Evolutionary conservation across 2,797 vertebrate species (phyloP).

Genomic region (Mionectes olivaceus): DNA sequence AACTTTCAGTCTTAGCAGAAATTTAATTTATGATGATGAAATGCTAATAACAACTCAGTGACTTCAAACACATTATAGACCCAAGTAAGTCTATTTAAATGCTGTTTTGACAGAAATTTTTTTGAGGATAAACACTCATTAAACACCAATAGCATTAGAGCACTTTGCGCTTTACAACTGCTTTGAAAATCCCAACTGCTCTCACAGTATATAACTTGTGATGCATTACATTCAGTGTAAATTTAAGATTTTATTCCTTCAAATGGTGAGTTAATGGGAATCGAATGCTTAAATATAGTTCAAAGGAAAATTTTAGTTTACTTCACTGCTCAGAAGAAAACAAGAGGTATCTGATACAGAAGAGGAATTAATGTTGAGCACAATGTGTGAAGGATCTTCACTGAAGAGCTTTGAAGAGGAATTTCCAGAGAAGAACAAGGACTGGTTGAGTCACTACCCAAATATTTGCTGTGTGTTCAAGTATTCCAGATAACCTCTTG

Average conservation of each 20-base stretch:
- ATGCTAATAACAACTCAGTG: background rate
- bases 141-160: background rate
- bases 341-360: background rate
- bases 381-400: background rate
- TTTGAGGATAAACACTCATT: background rate
- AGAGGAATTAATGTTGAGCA: background rate
- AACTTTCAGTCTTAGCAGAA: background rate
- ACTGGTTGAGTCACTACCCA: background rate
- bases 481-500: background rate
- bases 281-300: background rate
- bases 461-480: background rate
- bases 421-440: background rate
- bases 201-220: background rate
- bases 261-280: background rate
- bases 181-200: background rate
- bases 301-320: background rate
- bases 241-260: constrained; percentile 18
- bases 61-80: background rate
- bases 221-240: background rate
- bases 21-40: background rate
- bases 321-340: background rate
- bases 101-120: background rate
- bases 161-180: background rate
- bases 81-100: background rate
- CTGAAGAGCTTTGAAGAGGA: background rate